A percentile compares a stretch with the other conserved stretches of the same genome.
Conservation (phyloP, 2,888 invertebrate species). For the Tiphia femorata region DNA sequence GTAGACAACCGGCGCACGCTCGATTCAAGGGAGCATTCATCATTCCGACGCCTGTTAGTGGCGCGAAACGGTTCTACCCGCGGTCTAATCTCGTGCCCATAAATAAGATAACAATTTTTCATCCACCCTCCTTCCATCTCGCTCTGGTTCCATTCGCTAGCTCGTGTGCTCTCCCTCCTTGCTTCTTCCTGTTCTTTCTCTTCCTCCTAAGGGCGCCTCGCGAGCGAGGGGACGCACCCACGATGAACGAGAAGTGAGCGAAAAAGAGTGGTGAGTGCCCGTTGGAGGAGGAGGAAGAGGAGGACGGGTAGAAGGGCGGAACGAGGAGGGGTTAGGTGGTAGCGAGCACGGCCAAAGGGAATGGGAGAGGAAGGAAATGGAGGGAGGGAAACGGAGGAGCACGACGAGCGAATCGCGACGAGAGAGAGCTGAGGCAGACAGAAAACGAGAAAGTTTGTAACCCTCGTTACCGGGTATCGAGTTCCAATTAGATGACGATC, state of each 20-base stretch:
- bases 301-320: conserved; percentile 6
- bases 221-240: conserved; percentile 37
- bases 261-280: conserved; percentile 24
- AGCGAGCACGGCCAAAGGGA: too few relatives aligned
- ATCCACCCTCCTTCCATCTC: conserved; percentile 47
- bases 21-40: conserved; percentile 51
- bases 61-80: conserved; percentile 41
- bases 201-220: background rate
- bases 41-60: conserved; percentile 53
- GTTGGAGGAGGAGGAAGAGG: conserved; percentile 17
- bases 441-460: conserved; percentile 61
- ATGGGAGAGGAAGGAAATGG: conserved; percentile 8
- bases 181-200: too few relatives aligned
- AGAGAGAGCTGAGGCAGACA: conserved; percentile 37
- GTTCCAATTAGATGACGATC: conserved; percentile 68
- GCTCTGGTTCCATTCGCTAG: too few relatives aligned
- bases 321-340: background rate
- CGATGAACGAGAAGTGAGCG: conserved; percentile 25
- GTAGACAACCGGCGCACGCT: conserved; percentile 23
- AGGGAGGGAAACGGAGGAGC: conserved; percentile 10
- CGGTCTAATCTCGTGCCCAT: conserved; percentile 58
- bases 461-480: conserved; percentile 66
- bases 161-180: background rate
- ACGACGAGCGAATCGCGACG: too few relatives aligned
- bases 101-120: conserved; percentile 68